These are phyloP conservation scores for Lottia gigantea DNA, from an alignment of 2,888 invertebrate species.

Conservation along the genomic window DNA sequence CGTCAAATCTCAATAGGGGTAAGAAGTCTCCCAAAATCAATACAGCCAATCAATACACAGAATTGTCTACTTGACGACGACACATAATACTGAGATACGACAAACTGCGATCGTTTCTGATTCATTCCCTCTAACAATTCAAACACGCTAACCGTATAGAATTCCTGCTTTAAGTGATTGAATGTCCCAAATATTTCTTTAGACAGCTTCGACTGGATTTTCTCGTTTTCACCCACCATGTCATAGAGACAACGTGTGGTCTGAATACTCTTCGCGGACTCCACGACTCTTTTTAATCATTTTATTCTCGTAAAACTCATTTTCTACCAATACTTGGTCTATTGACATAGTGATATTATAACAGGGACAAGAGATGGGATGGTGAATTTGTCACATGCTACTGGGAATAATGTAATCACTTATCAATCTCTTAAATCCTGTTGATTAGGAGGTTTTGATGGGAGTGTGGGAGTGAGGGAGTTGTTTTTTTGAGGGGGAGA, in stretches of 20 bases:
- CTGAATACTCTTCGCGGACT: conserved; percentile 23
- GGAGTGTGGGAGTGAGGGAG: too few species aligned
- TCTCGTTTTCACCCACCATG: background rate
- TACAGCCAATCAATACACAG: conserved; percentile 24
- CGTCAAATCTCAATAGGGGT: conserved; percentile 24
- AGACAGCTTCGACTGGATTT: conserved; percentile 19
- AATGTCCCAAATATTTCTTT: conserved; percentile 28
- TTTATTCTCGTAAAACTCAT: conserved; percentile 25
- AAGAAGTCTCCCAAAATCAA: conserved; percentile 26
- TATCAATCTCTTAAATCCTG: too few species aligned
- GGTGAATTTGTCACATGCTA: too few species aligned
- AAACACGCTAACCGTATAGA: conserved; percentile 19
- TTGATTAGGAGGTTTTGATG: too few species aligned
- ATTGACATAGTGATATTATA: conserved; percentile 24
- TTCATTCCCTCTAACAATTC: conserved; percentile 21
- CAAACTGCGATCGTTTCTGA: conserved; percentile 27
- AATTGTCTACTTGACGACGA: conserved; percentile 27
- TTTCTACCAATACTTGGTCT: conserved; percentile 22
- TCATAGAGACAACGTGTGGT: conserved; percentile 28
- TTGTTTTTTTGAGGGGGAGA: too few species aligned
- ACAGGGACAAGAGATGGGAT: background rate
- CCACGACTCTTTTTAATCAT: conserved; percentile 24
- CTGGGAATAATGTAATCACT: too few species aligned
- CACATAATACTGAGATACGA: conserved; percentile 38
- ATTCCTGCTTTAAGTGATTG: conserved; percentile 26